Percentiles rank a stretch among this genome's conserved stretches.
These are phyloP conservation scores for Hirudinaria manillensis DNA, from an alignment of 2,888 invertebrate species.

Conservation along the genomic window DNA sequence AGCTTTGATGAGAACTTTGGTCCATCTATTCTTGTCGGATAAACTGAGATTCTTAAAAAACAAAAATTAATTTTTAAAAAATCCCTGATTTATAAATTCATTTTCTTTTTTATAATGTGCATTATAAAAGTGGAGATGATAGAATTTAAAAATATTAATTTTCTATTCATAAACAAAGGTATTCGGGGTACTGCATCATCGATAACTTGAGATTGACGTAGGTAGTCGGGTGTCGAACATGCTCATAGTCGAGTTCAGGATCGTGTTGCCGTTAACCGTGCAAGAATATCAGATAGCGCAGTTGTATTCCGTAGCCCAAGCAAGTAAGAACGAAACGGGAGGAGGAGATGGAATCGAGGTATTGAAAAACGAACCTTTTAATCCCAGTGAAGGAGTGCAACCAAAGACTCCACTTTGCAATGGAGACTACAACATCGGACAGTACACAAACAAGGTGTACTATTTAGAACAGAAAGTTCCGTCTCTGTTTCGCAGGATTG, in stretches of 20 bases:
- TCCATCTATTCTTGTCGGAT: too few relatives aligned
- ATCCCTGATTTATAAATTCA: too few relatives aligned
- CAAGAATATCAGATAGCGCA: constrained; percentile 99
- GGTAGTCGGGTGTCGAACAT: constrained; percentile 8
- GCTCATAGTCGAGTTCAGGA: constrained; percentile 60
- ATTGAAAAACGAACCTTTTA: constrained; percentile 93
- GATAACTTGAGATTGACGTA: too few relatives aligned
- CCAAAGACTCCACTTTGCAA: constrained; percentile 61
- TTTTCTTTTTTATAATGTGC: too few relatives aligned
- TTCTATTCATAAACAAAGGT: too few relatives aligned
- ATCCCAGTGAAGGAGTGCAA: constrained; percentile 50
- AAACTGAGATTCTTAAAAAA: too few relatives aligned
- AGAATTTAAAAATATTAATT: too few relatives aligned
- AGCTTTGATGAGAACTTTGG: too few relatives aligned
- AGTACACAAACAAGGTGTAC: constrained; percentile 99
- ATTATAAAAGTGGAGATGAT: too few relatives aligned
- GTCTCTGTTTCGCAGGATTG: constrained; percentile 78
- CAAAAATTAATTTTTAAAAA: too few relatives aligned
- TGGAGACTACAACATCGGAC: constrained; percentile 75
- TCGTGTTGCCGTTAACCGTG: constrained; percentile 88
- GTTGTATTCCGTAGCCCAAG: constrained; percentile 86
- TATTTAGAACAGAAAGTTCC: constrained; percentile 96
- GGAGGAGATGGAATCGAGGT: constrained; percentile 73
- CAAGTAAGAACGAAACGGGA: constrained; percentile 67
- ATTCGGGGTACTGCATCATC: too few relatives aligned